A percentile compares a stretch with the other conserved stretches of the same genome.
Evolutionary conservation across 1,140 invertebrate genomes (phyloP).

Genomic region (Octopus sinensis): DNA sequence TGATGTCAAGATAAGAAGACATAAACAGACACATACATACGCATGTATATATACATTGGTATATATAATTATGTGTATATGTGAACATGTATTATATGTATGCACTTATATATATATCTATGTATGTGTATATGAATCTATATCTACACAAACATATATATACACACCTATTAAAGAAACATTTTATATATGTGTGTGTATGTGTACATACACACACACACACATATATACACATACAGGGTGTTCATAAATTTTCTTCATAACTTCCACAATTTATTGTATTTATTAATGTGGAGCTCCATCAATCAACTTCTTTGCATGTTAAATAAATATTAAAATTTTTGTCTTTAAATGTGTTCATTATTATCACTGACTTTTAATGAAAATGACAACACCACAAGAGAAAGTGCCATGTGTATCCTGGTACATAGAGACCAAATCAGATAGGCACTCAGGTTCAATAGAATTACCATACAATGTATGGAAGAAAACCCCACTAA

Average conservation of each 20-base stretch:
- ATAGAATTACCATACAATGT: background rate
- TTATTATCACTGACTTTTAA: background rate
- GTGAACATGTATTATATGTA: too few relatives aligned
- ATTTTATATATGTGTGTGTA: too few relatives aligned
- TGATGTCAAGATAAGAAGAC: too few relatives aligned
- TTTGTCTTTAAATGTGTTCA: background rate
- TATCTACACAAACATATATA: too few relatives aligned
- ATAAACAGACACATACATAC: too few relatives aligned
- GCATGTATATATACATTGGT: too few relatives aligned
- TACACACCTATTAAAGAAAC: too few relatives aligned
- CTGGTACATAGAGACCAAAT: constrained; percentile 5
- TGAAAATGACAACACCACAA: constrained; percentile 2
- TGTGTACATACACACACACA: too few relatives aligned
- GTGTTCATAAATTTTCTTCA: background rate
- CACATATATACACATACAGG: background rate
- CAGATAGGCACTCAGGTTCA: background rate
- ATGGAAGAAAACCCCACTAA: constrained; percentile 3
- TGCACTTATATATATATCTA: too few relatives aligned
- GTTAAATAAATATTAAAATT: background rate
- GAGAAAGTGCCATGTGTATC: constrained; percentile 5
- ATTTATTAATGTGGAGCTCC: background rate
- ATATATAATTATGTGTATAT: too few relatives aligned
- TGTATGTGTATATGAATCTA: too few relatives aligned
- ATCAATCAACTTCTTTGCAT: constrained; percentile 2
- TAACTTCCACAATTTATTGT: background rate